A percentile compares a stretch with the other conserved stretches of the same genome.
phyloP scores from a whole-genome alignment of 2,888 invertebrate genomes.

The Polylopha cassiicola region DNA sequence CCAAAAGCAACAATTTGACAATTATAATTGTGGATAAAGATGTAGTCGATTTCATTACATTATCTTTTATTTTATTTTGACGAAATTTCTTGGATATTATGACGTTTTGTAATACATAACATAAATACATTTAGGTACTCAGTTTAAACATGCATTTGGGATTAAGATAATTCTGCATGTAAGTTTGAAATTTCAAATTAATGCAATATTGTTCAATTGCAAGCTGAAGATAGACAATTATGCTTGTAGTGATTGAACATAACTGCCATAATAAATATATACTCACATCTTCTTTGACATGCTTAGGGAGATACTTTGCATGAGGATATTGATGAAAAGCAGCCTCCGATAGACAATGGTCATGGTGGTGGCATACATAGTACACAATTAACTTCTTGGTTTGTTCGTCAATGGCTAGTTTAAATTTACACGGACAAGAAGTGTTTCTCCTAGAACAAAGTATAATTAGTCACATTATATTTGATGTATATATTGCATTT shows the following conservation, averaged over 20 bases:
- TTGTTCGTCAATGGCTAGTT: neutral
- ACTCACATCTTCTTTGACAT: slow-evolving; percentile 16
- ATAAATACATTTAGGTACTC: no score
- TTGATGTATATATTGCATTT: neutral
- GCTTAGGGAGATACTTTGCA: slow-evolving; percentile 13
- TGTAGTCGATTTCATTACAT: no score
- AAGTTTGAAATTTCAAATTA: neutral
- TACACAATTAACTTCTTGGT: slow-evolving; percentile 4
- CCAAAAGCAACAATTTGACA: no score
- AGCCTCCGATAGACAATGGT: slow-evolving; percentile 2
- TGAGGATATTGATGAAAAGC: slow-evolving; percentile 14
- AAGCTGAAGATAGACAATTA: neutral
- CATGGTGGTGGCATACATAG: slow-evolving; percentile 17
- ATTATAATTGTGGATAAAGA: no score
- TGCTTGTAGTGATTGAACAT: neutral
- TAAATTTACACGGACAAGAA: slow-evolving; percentile 16
- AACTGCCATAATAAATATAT: neutral
- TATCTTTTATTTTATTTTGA: no score
- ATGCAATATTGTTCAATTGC: neutral
- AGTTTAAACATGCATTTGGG: no score
- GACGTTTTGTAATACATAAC: no score
- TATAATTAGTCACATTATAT: neutral
- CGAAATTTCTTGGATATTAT: no score
- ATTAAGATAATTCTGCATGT: no score
- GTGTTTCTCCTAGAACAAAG: slow-evolving; percentile 6